Conservation (phyloP, 2,113 vertebrate species). For the Phaethornis superciliosus region DNA sequence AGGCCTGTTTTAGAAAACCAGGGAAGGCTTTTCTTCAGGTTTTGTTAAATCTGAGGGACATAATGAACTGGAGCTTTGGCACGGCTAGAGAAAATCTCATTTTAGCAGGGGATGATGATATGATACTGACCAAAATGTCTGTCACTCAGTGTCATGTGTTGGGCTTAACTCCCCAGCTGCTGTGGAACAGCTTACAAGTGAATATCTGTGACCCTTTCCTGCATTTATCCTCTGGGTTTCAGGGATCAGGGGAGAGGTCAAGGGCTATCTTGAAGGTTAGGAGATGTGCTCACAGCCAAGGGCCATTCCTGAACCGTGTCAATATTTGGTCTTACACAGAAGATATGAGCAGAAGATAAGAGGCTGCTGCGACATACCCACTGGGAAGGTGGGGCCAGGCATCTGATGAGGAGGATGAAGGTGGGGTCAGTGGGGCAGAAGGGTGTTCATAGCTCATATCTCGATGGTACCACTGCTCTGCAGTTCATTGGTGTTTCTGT, state of each 20-base stretch:
- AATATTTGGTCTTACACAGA: constrained; percentile 46
- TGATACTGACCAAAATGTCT: rapidly evolving
- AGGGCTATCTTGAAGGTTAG: constrained; percentile 28
- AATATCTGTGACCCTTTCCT: not conserved
- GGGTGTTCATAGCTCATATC: not conserved
- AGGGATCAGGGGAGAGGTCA: constrained; percentile 13
- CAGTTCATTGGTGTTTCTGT: not conserved
- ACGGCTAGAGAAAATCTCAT: not conserved
- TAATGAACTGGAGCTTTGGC: not conserved
- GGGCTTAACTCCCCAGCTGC: not conserved
- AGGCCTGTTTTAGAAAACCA: not conserved
- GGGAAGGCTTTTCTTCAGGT: not conserved
- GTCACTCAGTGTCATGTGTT: not conserved
- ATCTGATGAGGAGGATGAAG: not conserved
- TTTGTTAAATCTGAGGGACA: not conserved
- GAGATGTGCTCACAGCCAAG: constrained; percentile 21
- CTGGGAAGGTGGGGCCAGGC: not conserved
- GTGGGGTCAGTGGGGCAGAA: not conserved
- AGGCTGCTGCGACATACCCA: not conserved
- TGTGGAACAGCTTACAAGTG: not conserved
- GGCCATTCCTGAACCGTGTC: constrained; percentile 9
- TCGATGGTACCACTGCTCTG: not conserved
- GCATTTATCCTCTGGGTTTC: not conserved
- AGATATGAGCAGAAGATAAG: constrained; percentile 31
- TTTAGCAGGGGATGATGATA: not conserved